Conservation (phyloP, 1,140 invertebrate genomes). For the Drosophila repleta region DNA sequence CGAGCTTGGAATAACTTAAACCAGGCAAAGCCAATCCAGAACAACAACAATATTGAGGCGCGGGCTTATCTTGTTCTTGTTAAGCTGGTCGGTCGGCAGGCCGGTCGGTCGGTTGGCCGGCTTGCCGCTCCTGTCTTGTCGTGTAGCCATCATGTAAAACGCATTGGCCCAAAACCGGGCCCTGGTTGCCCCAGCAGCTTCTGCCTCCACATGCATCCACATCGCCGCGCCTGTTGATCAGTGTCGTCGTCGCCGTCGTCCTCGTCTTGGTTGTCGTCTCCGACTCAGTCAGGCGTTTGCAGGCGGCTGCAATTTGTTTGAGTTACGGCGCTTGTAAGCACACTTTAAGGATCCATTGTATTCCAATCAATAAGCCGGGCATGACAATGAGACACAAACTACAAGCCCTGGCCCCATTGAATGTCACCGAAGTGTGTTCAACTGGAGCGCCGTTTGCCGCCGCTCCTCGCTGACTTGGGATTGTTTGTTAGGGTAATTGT, state of each 20-base stretch:
- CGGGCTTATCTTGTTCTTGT: slow-evolving; percentile 68
- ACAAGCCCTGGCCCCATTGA: slow-evolving; percentile 44
- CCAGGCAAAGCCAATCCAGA: slow-evolving; percentile 41
- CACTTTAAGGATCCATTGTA: slow-evolving; percentile 84
- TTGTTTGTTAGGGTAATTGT: not conserved
- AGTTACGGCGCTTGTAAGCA: slow-evolving; percentile 84
- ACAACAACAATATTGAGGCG: slow-evolving; percentile 16
- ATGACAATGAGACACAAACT: slow-evolving; percentile 73
- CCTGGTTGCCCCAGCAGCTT: not conserved
- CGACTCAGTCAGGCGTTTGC: slow-evolving; percentile 61
- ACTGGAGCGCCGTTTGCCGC: slow-evolving; percentile 66
- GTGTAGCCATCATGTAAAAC: slow-evolving; percentile 77
- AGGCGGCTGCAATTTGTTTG: slow-evolving; percentile 83
- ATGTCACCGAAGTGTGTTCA: slow-evolving; percentile 51
- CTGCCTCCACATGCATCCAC: slow-evolving; percentile 42
- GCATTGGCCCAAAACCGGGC: slow-evolving; percentile 43
- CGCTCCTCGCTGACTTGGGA: not conserved
- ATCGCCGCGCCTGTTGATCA: slow-evolving; percentile 74
- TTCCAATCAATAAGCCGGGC: slow-evolving; percentile 82
- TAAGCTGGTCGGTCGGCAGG: slow-evolving; percentile 35
- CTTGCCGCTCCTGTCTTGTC: slow-evolving; percentile 69
- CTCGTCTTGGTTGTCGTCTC: slow-evolving; percentile 12
- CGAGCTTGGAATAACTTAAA: slow-evolving; percentile 79
- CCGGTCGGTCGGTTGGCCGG: slow-evolving; percentile 11
- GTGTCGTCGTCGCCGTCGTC: slow-evolving; percentile 49